Conservation (phyloP, 2,888 invertebrate species). For the Caprella mutica region DNA sequence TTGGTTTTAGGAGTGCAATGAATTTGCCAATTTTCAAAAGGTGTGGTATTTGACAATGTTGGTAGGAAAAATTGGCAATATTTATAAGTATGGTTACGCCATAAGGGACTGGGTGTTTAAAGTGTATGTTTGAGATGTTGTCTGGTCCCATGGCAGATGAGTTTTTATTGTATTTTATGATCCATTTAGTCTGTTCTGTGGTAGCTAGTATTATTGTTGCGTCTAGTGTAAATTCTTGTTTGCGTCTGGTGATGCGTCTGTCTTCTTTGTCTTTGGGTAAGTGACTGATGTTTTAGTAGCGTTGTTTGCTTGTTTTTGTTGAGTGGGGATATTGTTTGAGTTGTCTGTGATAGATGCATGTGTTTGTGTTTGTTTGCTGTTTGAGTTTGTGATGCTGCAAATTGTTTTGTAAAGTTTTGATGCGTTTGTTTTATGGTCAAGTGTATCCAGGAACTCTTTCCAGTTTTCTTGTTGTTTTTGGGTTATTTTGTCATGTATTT, state of each 20-base stretch:
- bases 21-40: constrained; percentile 35
- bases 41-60: constrained; percentile 34
- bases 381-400: constrained; percentile 8
- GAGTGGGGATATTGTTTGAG: background rate
- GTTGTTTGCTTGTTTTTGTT: constrained; percentile 9
- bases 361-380: constrained; percentile 5
- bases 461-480: constrained; percentile 8
- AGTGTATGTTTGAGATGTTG: constrained; percentile 12
- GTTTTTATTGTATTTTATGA: constrained; percentile 9
- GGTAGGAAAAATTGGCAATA: background rate
- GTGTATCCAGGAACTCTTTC: constrained; percentile 8
- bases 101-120: constrained; percentile 1
- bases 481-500: background rate
- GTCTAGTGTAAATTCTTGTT: background rate
- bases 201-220: constrained; percentile 1
- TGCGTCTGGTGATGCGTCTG: background rate
- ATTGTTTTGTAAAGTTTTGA: constrained; percentile 8
- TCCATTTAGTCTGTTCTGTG: constrained; percentile 1
- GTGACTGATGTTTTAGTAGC: constrained; percentile 4
- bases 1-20: constrained; percentile 35
- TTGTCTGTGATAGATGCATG: constrained; percentile 1
- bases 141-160: constrained; percentile 7
- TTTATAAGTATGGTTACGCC: background rate
- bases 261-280: constrained; percentile 3
- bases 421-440: constrained; percentile 11